These are phyloP conservation scores for Nesoenas mayeri DNA, from an alignment of 2,113 vertebrate species.

Conservation along the genomic window DNA sequence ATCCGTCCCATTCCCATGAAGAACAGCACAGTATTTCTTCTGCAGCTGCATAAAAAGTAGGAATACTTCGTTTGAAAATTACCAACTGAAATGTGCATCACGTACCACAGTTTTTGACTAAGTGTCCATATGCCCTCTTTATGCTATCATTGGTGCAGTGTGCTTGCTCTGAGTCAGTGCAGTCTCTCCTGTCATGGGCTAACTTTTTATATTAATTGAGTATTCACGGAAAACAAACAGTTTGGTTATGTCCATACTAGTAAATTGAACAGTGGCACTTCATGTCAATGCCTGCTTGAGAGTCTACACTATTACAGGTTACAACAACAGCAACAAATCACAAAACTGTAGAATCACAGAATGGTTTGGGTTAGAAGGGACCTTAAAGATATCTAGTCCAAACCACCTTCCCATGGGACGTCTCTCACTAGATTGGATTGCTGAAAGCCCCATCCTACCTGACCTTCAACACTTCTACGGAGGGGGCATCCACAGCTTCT, in stretches of 20 bases:
- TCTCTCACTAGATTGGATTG: not conserved
- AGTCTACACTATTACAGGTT: no score
- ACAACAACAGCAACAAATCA: not conserved
- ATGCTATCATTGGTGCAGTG: accelerated
- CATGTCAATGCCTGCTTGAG: not conserved
- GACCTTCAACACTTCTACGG: not conserved
- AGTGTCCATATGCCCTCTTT: not conserved
- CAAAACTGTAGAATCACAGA: not conserved
- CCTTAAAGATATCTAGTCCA: not conserved
- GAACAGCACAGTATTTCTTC: not conserved
- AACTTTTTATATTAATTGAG: not conserved
- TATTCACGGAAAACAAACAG: not conserved
- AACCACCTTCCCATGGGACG: no score
- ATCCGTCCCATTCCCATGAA: not conserved
- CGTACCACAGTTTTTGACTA: not conserved
- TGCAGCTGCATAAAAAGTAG: not conserved
- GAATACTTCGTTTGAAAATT: not conserved
- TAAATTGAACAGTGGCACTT: not conserved
- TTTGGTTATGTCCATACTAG: not conserved
- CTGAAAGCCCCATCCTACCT: not conserved
- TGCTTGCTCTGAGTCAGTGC: not conserved
- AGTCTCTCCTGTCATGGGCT: not conserved
- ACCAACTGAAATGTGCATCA: not conserved
- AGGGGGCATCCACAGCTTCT: no score
- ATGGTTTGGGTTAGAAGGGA: not conserved